Base-by-base conservation (phyloP, 2,797 vertebrate species). In the Australoheros facetus region DNA sequence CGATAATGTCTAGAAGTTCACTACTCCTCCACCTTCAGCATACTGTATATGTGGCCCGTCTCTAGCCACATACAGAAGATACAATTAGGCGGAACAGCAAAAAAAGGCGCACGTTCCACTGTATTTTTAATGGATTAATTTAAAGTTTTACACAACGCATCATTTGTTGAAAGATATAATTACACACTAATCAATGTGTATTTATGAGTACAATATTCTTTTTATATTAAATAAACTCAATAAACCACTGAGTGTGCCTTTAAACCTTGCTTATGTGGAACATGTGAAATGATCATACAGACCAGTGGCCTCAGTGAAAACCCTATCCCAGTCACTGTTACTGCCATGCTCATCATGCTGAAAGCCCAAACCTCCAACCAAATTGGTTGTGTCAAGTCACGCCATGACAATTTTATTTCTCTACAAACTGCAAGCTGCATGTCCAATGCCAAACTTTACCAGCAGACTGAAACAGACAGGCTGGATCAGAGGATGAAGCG, bases 391-490 rank as follows among this genome's bases (percentile, higher is more conserved):
- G 48, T 55, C 37, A 71, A 55, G 30, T 75, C 62, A 57, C 0
- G 6, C 53, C 55, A 56, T 26, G 58, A 12, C 4, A 1, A 0
- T 56, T 64, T 74, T 13, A 54, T 45, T 70, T 51, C 51, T 69
- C 23, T 55, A 56, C 37, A 81, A 79, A 53, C 34, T 23, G 28
- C 5, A 62, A 71, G 55, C 21, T 58, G 42, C 58, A 66, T 4
- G 32, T 66, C 45, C 32, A n/a, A 39, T 21, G 28, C n/a, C 14
- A 56, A 51, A 75, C 54, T 59, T 72, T 11, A 75, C 23, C 59
- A 21, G 42, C 16, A 26, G 3, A 17, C 10, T 58, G 9, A 17
- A 78, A 81, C 45, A 78, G 75, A 83, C 71, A 84, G 81, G 26
- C 37, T 0, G 48, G 19, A 70, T 53, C 58, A 34, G 66, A n/a